Base-by-base conservation (phyloP, 1,140 invertebrate species). In the Cylas formicarius region DNA sequence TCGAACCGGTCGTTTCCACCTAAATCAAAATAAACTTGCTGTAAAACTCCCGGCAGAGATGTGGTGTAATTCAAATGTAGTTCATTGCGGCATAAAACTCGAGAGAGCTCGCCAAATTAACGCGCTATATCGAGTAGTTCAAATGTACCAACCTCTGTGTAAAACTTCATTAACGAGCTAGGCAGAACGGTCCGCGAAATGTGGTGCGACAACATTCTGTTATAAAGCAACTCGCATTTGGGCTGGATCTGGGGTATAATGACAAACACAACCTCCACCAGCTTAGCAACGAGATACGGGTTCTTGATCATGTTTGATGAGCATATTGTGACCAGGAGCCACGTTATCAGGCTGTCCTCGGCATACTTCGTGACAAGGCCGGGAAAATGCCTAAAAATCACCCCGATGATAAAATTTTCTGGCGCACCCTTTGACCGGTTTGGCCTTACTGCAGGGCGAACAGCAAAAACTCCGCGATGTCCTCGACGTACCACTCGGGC, bases 401-500 rank as follows among this genome's bases (percentile, higher is more conserved):
- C 17, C 16, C 8, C 11, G 10, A n/a, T 47, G 11, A 32, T 11
- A 36, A 43, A 20, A 40, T 14, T 10, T 28, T 27, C 29, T 19
- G 22, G 10, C 24, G 27, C 9, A 39, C 13, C 17, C 20, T 33
- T 32, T 27, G 14, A 18, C 9, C 35, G 19, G 39, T 21, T 18
- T 16, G 43, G 38, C 85, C 86, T 89, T 75, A 93, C 86, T 94
- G 90, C 56, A 95, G 75, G 4, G 83, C 79, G 62, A 96, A 95
- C 9, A 94, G 77, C 52, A 96, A 75, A 68, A 94, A 94, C 65
- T 97, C 92, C 11, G 92, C 90, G 44, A 97, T 85, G 66, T 97
- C 93, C 65, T 97, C 93, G 31, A 96, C 80, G 64, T 94, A 96
- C 85, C 90, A 96, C 68, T 97, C 93, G 11, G 94, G 94, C 53